Conservation (phyloP, 2,113 vertebrate genomes). For the Haemorhous mexicanus region DNA sequence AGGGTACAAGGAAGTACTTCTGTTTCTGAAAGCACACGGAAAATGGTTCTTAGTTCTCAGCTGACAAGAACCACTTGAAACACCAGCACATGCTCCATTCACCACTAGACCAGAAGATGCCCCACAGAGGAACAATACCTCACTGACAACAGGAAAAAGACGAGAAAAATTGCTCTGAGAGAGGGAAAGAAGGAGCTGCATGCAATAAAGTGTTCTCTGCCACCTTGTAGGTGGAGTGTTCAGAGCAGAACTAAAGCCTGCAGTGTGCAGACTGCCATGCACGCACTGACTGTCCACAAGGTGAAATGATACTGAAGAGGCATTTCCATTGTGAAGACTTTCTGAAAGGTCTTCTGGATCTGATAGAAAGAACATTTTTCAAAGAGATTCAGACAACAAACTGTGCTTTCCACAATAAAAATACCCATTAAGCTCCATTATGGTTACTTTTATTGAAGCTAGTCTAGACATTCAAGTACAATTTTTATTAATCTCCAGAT, state of each 20-base stretch:
- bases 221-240: background rate
- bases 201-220: background rate
- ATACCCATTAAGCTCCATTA: conserved; percentile 45
- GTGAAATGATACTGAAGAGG: conserved; percentile 4
- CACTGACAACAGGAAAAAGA: background rate
- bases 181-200: background rate
- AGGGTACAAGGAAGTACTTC: background rate
- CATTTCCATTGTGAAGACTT: conserved; percentile 16
- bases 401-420: conserved; percentile 37
- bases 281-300: background rate
- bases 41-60: background rate
- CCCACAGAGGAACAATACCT: background rate
- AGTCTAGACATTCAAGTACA: conserved; percentile 49
- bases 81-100: background rate
- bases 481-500: conserved; percentile 45
- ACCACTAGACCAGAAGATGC: background rate
- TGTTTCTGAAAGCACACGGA: background rate
- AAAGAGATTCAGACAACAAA: conserved; percentile 41
- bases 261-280: background rate
- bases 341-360: background rate
- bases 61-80: background rate
- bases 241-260: background rate
- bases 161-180: background rate
- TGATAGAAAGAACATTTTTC: conserved; percentile 23
- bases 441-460: conserved; percentile 47